Evolutionary conservation across 1,140 invertebrate species (phyloP).

Genomic region (Oncopodura yosiiana): DNA sequence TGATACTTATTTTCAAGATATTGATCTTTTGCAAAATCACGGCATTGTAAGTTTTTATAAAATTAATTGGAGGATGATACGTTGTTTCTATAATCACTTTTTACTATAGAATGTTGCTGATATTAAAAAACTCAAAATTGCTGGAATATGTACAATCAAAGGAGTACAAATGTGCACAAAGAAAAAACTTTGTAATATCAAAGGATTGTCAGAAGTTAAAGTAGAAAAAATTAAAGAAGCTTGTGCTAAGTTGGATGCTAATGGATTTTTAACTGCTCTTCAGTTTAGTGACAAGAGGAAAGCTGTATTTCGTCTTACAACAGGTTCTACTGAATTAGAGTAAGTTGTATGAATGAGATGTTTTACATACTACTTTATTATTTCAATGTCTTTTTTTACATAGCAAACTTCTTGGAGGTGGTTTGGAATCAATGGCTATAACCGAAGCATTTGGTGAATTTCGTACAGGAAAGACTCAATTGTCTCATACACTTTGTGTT

Average conservation of each 20-base stretch:
- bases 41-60: conserved; percentile 45
- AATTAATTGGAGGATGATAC: not conserved
- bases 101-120: conserved; percentile 48
- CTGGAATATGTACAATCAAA: conserved; percentile 69
- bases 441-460: conserved; percentile 87
- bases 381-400: conserved; percentile 36
- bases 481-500: conserved; percentile 67
- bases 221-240: conserved; percentile 77
- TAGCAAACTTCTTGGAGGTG: conserved; percentile 65
- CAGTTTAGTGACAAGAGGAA: conserved; percentile 62
- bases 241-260: conserved; percentile 47
- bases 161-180: conserved; percentile 70
- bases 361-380: not conserved
- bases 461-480: conserved; percentile 66
- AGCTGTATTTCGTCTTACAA: conserved; percentile 59
- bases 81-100: no score
- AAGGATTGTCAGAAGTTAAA: conserved; percentile 69
- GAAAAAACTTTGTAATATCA: conserved; percentile 60
- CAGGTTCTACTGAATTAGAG: conserved; percentile 63
- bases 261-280: conserved; percentile 61
- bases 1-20: conserved; percentile 47
- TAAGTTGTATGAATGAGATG: conserved; percentile 41
- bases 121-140: conserved; percentile 65
- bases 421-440: conserved; percentile 79
- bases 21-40: conserved; percentile 47